Evolutionary conservation across 2,888 invertebrate species (phyloP).

Genomic region (Oscheius sp.): DNA sequence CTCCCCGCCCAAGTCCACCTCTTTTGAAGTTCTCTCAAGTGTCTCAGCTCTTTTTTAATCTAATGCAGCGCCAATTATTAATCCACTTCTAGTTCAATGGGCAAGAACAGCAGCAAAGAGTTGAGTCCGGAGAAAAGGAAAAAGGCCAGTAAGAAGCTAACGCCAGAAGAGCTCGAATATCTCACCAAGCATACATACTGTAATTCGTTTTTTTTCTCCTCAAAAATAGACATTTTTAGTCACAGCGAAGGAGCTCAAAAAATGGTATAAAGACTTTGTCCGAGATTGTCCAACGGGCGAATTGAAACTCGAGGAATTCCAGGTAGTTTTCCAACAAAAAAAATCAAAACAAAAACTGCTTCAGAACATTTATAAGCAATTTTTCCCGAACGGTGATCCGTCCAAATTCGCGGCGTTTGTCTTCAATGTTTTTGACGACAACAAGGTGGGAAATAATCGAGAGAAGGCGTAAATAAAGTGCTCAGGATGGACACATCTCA

Average conservation of each 20-base stretch:
- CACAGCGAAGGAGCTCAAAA: conserved; percentile 71
- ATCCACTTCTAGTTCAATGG: conserved; percentile 40
- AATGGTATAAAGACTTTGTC: conserved; percentile 73
- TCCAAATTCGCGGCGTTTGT: conserved; percentile 97
- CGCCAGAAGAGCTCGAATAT: conserved; percentile 60
- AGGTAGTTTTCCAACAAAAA: conserved; percentile 30
- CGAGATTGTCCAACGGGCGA: conserved; percentile 73
- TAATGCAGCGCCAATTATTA: no score
- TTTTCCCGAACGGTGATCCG: conserved; percentile 98
- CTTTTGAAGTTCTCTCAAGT: neutral
- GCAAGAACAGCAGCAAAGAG: conserved; percentile 57
- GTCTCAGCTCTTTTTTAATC: neutral
- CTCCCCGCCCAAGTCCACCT: neutral
- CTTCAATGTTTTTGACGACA: conserved; percentile 97
- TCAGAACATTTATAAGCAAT: conserved; percentile 83
- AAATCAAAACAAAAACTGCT: no score
- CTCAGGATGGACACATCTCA: conserved; percentile 64
- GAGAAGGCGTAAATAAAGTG: neutral
- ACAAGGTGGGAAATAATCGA: no score
- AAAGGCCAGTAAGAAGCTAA: conserved; percentile 65
- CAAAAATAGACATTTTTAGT: conserved; percentile 67
- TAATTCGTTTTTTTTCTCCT: conserved; percentile 36
- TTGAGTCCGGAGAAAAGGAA: conserved; percentile 49
- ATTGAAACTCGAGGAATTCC: conserved; percentile 71
- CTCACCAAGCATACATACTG: conserved; percentile 66